Conservation (phyloP, 2,113 vertebrate genomes). For the Gadus chalcogrammus region DNA sequence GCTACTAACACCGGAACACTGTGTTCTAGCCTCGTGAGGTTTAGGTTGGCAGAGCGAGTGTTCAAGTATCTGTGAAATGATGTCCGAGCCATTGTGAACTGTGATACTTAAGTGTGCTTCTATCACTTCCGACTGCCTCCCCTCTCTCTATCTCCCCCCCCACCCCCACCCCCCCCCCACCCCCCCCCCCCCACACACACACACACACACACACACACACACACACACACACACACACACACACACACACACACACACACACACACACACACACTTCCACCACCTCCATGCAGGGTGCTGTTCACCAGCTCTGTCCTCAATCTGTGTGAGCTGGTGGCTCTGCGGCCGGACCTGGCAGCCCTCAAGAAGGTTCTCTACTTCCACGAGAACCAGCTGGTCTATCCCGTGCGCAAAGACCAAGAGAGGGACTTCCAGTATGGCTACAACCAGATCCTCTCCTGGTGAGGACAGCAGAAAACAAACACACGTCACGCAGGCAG, state of each 20-base stretch:
- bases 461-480: conserved; percentile 47
- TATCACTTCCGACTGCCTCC: not conserved
- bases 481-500: not conserved
- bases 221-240: not conserved
- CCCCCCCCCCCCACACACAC: not conserved
- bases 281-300: conserved; percentile 76
- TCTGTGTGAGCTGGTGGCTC: conserved; percentile 87
- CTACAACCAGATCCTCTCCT: conserved; percentile 87
- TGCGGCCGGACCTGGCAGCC: conserved; percentile 85
- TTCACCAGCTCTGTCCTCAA: conserved; percentile 94
- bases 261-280: not conserved
- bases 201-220: not conserved
- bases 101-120: too few species aligned
- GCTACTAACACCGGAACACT: too few species aligned
- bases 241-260: not conserved
- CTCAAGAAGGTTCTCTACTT: conserved; percentile 95
- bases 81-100: too few species aligned
- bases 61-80: too few species aligned
- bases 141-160: not conserved
- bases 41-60: too few species aligned
- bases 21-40: too few species aligned
- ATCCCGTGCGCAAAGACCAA: conserved; percentile 89
- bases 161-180: not conserved
- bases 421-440: conserved; percentile 96
- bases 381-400: conserved; percentile 94